Evolutionary conservation across 2,888 invertebrate species (phyloP).

Genomic region (Heliconius ethilla): DNA sequence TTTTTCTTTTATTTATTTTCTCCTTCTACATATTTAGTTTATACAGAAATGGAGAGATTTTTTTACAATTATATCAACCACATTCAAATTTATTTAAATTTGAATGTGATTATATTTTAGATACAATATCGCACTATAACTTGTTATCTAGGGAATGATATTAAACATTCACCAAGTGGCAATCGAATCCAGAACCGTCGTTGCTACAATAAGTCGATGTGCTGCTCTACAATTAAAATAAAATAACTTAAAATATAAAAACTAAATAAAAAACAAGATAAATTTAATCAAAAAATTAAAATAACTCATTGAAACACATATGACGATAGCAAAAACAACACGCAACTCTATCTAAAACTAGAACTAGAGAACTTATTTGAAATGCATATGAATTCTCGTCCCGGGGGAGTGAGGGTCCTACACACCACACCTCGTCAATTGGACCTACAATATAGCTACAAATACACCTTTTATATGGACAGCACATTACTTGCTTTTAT

Average conservation of each 20-base stretch:
- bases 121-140: no score
- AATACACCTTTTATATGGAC: conserved; percentile 12
- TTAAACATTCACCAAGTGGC: not conserved
- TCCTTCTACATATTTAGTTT: not conserved
- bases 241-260: not conserved
- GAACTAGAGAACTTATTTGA: conserved; percentile 10
- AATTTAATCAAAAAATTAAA: not conserved
- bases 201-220: not conserved
- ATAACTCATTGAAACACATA: not conserved
- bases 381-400: conserved; percentile 28
- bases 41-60: not conserved
- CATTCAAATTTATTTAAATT: no score
- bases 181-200: not conserved
- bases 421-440: conserved; percentile 25
- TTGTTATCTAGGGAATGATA: not conserved
- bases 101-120: no score
- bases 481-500: not conserved
- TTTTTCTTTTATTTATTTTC: conserved; percentile 9
- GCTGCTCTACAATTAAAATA: not conserved
- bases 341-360: conserved; percentile 5
- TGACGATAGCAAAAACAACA: conserved; percentile 6
- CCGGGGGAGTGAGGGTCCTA: conserved; percentile 21
- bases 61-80: no score
- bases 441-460: conserved; percentile 12
- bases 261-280: not conserved